Percentiles rank a stretch among this genome's conserved stretches.
These are phyloP conservation scores for Anser brachyrhynchus DNA, from an alignment of 2,113 vertebrate species.

Conservation along the genomic window DNA sequence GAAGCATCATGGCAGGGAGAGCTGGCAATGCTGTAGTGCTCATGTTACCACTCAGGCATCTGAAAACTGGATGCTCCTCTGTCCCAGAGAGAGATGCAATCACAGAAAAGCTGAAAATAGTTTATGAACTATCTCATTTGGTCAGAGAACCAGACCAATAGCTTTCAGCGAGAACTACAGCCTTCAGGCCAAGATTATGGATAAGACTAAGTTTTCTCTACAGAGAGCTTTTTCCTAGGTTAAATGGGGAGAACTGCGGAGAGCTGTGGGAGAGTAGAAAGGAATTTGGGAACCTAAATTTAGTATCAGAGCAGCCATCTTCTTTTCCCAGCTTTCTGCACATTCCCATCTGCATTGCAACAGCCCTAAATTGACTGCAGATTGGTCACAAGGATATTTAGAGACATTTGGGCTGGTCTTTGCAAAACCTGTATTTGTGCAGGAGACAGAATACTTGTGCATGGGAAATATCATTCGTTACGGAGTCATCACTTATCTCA, in stretches of 20 bases:
- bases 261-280: neutral
- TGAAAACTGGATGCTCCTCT: neutral
- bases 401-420: neutral
- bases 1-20: accelerated
- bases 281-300: neutral
- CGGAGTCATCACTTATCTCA: neutral
- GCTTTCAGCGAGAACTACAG: neutral
- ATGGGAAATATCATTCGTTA: neutral
- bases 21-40: neutral
- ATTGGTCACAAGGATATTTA: neutral
- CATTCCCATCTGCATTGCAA: neutral
- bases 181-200: neutral
- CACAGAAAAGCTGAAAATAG: neutral
- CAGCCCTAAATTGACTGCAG: neutral
- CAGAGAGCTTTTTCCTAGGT: neutral
- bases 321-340: neutral
- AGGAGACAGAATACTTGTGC: neutral
- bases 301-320: neutral
- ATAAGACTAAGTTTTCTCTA: neutral
- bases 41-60: neutral
- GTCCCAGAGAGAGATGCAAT: neutral
- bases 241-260: neutral
- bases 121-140: conserved; percentile 39
- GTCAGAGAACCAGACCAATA: neutral
- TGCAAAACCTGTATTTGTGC: neutral